Evolutionary conservation across 2,797 vertebrate genomes (phyloP).

Genomic region (Moxostoma hubbsi): DNA sequence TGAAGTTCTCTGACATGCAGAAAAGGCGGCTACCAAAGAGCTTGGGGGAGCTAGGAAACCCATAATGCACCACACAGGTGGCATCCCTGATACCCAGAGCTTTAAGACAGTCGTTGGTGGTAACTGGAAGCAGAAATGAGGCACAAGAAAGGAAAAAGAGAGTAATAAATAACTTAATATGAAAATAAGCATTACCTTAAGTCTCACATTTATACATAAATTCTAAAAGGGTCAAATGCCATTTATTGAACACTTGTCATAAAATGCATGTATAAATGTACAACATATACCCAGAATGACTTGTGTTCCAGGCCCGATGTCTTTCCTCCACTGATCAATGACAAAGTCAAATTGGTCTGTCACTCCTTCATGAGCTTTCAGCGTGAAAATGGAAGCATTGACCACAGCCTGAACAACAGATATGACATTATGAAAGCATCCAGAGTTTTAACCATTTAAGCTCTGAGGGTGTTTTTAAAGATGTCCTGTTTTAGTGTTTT

Average conservation of each 20-base stretch:
- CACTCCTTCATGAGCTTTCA: conserved; percentile 79
- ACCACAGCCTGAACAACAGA: conserved; percentile 78
- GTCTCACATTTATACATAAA: too few relatives aligned
- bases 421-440: not conserved
- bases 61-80: conserved; percentile 86
- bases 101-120: conserved; percentile 81
- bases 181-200: too few relatives aligned
- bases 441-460: too few relatives aligned
- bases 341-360: conserved; percentile 72
- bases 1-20: conserved; percentile 84
- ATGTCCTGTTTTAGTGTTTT: too few relatives aligned
- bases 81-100: conserved; percentile 85
- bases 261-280: not conserved
- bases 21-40: conserved; percentile 82
- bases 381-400: conserved; percentile 81
- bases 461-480: too few relatives aligned
- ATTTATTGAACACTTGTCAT: too few relatives aligned
- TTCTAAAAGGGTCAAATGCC: too few relatives aligned
- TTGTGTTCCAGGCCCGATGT: conserved; percentile 72
- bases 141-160: not conserved
- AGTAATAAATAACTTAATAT: not conserved
- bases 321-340: conserved; percentile 84
- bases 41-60: conserved; percentile 82
- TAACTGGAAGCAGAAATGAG: conserved; percentile 74
- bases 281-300: conserved; percentile 83